Conservation (phyloP, 2,797 vertebrate genomes). For the Pseudocheirus occidentalis region DNA sequence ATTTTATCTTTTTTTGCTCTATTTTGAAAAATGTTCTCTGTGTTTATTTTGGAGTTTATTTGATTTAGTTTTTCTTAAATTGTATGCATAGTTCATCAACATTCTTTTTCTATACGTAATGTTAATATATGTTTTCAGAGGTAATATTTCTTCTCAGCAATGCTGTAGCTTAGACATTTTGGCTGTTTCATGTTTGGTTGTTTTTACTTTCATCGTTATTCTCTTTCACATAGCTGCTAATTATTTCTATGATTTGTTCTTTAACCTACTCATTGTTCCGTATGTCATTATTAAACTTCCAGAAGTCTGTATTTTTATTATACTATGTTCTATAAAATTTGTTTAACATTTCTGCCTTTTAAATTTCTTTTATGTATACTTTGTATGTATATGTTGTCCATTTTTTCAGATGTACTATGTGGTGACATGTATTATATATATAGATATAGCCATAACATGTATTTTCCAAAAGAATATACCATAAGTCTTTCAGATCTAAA, state of each 20-base stretch:
- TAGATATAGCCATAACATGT: neutral
- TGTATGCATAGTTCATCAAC: neutral
- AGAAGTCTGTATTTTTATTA: neutral
- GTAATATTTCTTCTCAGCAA: neutral
- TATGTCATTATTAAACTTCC: neutral
- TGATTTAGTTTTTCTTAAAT: neutral
- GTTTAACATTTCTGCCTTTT: neutral
- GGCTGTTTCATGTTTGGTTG: neutral
- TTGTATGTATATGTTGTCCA: neutral
- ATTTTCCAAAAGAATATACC: neutral
- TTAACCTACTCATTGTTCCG: neutral
- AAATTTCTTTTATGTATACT: neutral
- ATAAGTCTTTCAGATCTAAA: neutral
- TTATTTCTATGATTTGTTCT: neutral
- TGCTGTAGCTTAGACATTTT: neutral
- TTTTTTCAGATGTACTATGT: neutral
- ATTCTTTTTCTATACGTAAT: neutral
- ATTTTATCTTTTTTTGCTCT: neutral
- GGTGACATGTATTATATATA: neutral
- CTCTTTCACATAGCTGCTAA: neutral
- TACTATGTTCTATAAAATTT: neutral
- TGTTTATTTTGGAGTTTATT: neutral
- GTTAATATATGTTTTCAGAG: neutral
- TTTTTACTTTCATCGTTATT: neutral
- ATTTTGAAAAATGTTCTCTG: neutral